phyloP scores from a whole-genome alignment of 2,113 vertebrate species.

The Tenrec ecaudatus region DNA sequence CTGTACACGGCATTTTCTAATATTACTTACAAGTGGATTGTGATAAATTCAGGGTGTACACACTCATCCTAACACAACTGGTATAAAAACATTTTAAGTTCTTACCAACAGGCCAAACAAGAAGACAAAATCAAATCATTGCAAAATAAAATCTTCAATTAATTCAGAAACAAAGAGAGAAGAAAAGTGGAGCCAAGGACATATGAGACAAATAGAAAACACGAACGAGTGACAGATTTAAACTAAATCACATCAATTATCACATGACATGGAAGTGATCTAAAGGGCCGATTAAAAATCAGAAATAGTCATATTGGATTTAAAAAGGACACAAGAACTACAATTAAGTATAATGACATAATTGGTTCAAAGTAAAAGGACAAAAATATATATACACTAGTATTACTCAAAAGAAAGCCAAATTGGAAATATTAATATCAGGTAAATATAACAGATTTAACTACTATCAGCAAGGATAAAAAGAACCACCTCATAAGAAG shows the following conservation, averaged over 20 bases:
- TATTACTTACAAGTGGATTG: neutral
- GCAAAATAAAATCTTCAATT: neutral
- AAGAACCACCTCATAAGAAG: neutral
- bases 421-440: neutral
- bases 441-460: neutral
- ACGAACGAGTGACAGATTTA: neutral
- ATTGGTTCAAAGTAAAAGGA: neutral
- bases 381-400: neutral
- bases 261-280: neutral
- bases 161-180: neutral
- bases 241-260: neutral
- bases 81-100: neutral
- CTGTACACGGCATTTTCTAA: neutral
- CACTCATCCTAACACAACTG: neutral
- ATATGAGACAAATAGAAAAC: neutral
- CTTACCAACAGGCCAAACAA: neutral
- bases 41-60: neutral
- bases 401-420: neutral
- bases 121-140: neutral
- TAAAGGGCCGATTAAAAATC: neutral
- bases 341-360: neutral
- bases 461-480: neutral
- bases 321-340: neutral
- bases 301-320: neutral
- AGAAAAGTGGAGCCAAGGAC: neutral